Base-by-base conservation (phyloP, 2,797 vertebrate genomes). In the Thamnophis elegans region DNA sequence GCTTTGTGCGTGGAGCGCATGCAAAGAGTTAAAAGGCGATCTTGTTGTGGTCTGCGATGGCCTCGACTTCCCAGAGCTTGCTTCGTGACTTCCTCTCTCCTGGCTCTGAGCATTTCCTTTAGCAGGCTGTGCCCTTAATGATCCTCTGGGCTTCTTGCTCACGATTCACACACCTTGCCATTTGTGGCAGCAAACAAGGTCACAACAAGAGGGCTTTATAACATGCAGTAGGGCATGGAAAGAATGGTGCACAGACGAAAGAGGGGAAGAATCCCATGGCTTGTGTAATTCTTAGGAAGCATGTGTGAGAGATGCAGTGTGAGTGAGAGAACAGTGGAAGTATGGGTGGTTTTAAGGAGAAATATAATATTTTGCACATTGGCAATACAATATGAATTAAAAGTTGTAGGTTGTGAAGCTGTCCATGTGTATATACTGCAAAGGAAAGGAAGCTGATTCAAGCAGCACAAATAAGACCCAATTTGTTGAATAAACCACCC, bases 121-220 rank as follows among this genome's bases (percentile, higher is more conserved):
- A 91, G 20, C 5, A 87, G 88, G 89, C 54, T 0, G 0, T 51
- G 58, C 56, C 4, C 10, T 89, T 91, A 89, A 89, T 73, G 56
- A 89, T 18, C 28, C 8, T 54, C n/a, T 28, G 18, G 5, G 12
- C 54, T 14, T 5, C 22, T 32, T 6, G 9, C 88, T 88, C 0
- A 0, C 0, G 0, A 25, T 78, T 89, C 56, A 85, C 58, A 4
- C 0, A 12, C 59, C 88, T 91, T 0, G 0, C 5, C 82, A 53
- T 89, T 93, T 12, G 53, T 82, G 78, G 36, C 5, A 0, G 1
- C 0, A 0, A 88, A 51, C 22, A 10, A 65, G 88, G 25, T 60
- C 47, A 12, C 47, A 42, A 20, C 78, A 47, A 42, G 47, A 85
- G 78, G 36, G 42, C 6, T 18, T 6, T 73, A 54, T 60, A 47